Conservation (phyloP, 1,140 invertebrate species). For the Penaeus chinensis region DNA sequence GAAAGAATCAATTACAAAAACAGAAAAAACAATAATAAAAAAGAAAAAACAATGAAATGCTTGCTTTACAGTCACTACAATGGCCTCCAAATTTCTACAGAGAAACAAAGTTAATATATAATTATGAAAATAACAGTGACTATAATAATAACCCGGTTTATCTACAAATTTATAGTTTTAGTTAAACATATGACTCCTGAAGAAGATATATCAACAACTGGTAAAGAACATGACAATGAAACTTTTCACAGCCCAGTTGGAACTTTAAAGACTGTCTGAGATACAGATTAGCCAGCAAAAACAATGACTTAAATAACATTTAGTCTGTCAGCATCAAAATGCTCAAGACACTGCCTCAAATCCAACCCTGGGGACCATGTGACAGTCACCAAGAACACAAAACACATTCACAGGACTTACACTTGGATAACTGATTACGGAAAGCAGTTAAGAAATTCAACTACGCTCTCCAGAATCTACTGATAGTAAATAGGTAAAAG, state of each 20-base stretch:
- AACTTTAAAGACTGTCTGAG: constrained; percentile 58
- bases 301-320: constrained; percentile 44
- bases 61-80: background rate
- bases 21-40: too few relatives aligned
- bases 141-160: constrained; percentile 22
- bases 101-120: background rate
- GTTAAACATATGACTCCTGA: constrained; percentile 42
- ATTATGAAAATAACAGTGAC: constrained; percentile 3
- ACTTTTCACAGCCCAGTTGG: constrained; percentile 57
- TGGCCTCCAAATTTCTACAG: constrained; percentile 30
- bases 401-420: constrained; percentile 56
- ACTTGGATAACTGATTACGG: constrained; percentile 54
- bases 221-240: constrained; percentile 46
- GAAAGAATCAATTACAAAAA: too few relatives aligned
- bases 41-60: too few relatives aligned
- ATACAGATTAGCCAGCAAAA: constrained; percentile 51
- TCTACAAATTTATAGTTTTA: constrained; percentile 9
- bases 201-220: constrained; percentile 50
- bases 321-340: constrained; percentile 38
- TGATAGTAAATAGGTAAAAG: constrained; percentile 49
- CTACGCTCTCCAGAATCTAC: constrained; percentile 54
- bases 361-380: constrained; percentile 55
- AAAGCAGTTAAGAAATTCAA: constrained; percentile 48
- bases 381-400: constrained; percentile 56
- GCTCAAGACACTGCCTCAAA: constrained; percentile 49